Base-by-base conservation (phyloP, 30 jellyfish, hydroid and myxozoan genomes). In the Chrysaora quinquecirrha region DNA sequence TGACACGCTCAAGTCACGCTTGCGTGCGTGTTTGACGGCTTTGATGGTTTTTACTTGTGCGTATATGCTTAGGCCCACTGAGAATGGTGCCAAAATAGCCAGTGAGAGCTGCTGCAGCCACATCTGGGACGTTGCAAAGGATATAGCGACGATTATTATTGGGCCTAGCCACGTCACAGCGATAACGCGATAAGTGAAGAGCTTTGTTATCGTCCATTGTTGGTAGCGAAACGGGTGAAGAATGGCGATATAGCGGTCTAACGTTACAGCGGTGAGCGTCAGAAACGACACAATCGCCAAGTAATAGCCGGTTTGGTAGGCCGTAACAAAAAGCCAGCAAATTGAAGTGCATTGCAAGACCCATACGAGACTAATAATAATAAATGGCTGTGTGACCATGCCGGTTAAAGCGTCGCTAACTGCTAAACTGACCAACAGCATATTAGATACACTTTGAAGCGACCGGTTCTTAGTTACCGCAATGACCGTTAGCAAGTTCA, bases 171-270 rank as follows among this genome's bases (percentile, higher is more conserved):
- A 78, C 43, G 82, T 78, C 18, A 31, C 75, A 3, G 62, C 24
- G 52, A 78, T 65, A 10, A 50, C 61, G 2, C 49, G 52, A 18
- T 11, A 2, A 28, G 30, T 3, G 11, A 4, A 3, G 3, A 21
- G 25, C n/a, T 34, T 31, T 32, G 87, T 23, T 75, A 76, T 21
- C 20, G 87, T 75, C 19, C 25, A 22, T 23, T 50, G 11, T 3
- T 54, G 87, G 58, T 75, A 75, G 14, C 14, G 34, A 34, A 28
- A 75, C 24, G 87, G 87, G 43, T 50, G 25, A 12, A 70, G 2
- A 2, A 75, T 31, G 16, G 87, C 87, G 25, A 54, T n/a, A 25
- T 50, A 75, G 64, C 87, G 87, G 31, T 75, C 87, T 19, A 75
- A 19, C 7, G 87, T 27, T 0, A 75, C 87, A 14, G 7, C 48